phyloP scores from a whole-genome alignment of 2,113 vertebrate genomes.

The Euleptes europaea region DNA sequence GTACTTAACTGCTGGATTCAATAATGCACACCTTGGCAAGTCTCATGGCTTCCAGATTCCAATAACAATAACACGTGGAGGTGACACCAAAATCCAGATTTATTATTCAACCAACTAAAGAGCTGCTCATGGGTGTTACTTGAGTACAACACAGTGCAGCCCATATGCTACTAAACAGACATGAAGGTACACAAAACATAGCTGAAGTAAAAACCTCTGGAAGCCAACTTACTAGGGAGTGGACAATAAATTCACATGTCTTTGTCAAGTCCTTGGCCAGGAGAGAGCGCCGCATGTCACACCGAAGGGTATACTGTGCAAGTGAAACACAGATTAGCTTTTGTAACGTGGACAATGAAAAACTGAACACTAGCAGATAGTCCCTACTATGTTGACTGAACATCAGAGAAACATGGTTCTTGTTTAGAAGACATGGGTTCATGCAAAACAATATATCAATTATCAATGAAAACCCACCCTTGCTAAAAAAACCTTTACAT shows the following conservation, averaged over 20 bases:
- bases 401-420: background rate
- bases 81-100: background rate
- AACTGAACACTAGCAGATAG: background rate
- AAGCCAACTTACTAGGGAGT: conserved; percentile 80
- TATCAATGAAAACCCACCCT: background rate
- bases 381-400: background rate
- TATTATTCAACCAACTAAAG: background rate
- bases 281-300: conserved; percentile 92
- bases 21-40: background rate
- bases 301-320: conserved; percentile 89
- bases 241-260: conserved; percentile 95
- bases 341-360: background rate
- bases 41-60: background rate
- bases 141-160: background rate
- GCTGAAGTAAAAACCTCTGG: background rate
- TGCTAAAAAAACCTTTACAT: background rate
- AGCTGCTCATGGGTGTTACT: background rate
- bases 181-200: background rate
- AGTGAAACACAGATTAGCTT: background rate
- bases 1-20: background rate
- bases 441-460: background rate
- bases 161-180: background rate
- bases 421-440: background rate
- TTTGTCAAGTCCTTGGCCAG: conserved; percentile 94
- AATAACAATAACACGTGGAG: background rate